A percentile compares a stretch with the other conserved stretches of the same genome.
phyloP scores from a whole-genome alignment of 2,888 invertebrate species.

The Hyles lineata region DNA sequence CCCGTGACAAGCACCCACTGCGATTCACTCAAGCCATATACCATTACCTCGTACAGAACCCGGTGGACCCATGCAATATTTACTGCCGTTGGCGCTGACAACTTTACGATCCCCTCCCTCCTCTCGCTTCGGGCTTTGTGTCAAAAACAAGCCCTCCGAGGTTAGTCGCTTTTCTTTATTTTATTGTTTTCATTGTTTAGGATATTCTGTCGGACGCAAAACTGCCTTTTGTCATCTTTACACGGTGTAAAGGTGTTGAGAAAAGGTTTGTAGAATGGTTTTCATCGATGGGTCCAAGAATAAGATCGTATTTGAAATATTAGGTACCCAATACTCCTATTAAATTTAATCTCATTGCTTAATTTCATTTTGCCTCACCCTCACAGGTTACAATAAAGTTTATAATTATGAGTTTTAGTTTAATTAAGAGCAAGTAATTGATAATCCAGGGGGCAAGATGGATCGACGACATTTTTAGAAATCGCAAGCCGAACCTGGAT shows the following conservation, averaged over 20 bases:
- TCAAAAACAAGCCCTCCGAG: slow-evolving; percentile 47
- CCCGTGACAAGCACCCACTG: neutral
- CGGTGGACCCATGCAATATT: slow-evolving; percentile 45
- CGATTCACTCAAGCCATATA: slow-evolving; percentile 18
- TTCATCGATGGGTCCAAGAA: no score
- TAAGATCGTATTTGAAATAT: no score
- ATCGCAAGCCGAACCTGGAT: no score
- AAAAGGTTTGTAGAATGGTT: neutral
- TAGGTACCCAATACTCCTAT: no score
- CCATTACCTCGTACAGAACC: slow-evolving; percentile 25
- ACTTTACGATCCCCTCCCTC: slow-evolving; percentile 45
- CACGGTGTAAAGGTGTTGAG: slow-evolving; percentile 31
- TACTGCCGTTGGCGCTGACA: slow-evolving; percentile 52
- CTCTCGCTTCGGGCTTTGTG: slow-evolving; percentile 42
- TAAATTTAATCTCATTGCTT: no score
- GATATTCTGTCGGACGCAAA: slow-evolving; percentile 34
- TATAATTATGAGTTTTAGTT: no score
- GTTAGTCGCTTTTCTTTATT: slow-evolving; percentile 51
- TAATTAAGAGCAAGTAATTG: no score
- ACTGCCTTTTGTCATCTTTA: slow-evolving; percentile 42
- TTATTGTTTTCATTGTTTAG: slow-evolving; percentile 48
- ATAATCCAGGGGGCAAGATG: no score
- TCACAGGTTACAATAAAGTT: no score
- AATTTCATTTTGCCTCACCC: no score
- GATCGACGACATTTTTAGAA: no score